Evolutionary conservation across 2,888 invertebrate species (phyloP), one percentile per base, ranked within the genome.

Genomic region (Periphyllus acericola): DNA sequence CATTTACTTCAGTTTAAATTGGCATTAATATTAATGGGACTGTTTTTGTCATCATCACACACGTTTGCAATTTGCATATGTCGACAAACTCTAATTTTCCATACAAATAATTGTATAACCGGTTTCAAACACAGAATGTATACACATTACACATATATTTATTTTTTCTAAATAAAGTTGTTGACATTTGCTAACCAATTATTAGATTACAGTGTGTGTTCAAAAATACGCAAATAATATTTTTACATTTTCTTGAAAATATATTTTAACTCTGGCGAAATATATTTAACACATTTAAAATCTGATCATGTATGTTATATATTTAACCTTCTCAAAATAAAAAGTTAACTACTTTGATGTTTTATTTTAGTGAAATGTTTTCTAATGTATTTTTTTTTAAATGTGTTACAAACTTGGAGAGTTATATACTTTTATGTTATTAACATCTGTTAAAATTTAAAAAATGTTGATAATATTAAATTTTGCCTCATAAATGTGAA

Each of bases 161-260:
- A 34, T 21, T 4, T 72, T 36, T 40, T 72, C 34, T 32, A 72
- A 55, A 81, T 36, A n/a, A 52, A 9, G 17, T 82, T 55, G 52
- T 72, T 52, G 46, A 83, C n/a, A 83, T 52, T 83, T 55, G 55
- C 19, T 9, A 72, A 71, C 52, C 55, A 55, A 72, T 83, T 83
- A 72, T 83, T 83, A 74, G n/a, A 52, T 36, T n/a, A 74, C 34
- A 34, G 74, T 29, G 32, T 25, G 34, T 52, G 36, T 83, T 72
- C 5, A 66, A 71, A 46, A 81, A 68, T 32, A 6, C 46, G 21
- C 68, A 81, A 81, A 82, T 81, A 71, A 71, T 81, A 40, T 32
- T 81, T 68, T 40, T 46, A 46, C 75, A 8, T 74, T 46, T 14
- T 46, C 46, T 46, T 40, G 40, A 74, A 11, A 80, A 19, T n/a